These are phyloP conservation scores for Micromesistius poutassou DNA, from an alignment of 2,797 vertebrate genomes.

Conservation along the genomic window DNA sequence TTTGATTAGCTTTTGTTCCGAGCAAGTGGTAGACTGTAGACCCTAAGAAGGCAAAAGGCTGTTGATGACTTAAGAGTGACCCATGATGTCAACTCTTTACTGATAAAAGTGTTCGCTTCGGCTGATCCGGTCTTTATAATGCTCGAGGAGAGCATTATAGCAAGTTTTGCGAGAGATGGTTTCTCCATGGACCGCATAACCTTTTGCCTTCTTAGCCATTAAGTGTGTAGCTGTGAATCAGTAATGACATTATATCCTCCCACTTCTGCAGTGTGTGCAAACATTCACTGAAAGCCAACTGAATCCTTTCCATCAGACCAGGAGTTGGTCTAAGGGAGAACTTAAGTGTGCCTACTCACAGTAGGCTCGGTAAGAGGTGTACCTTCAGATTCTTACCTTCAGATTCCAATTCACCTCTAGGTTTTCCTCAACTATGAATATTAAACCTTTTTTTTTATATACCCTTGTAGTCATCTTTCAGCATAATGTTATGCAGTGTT, in stretches of 20 bases:
- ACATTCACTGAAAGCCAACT: constrained; percentile 58
- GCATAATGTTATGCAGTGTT: neutral
- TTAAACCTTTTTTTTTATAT: neutral
- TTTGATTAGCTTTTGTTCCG: constrained; percentile 63
- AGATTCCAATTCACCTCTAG: neutral
- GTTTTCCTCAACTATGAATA: neutral
- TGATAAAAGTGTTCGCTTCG: constrained; percentile 49
- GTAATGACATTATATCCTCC: constrained; percentile 77
- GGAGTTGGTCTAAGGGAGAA: neutral
- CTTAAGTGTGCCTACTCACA: neutral
- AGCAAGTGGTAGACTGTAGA: constrained; percentile 55
- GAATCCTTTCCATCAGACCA: constrained; percentile 41
- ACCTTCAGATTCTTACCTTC: neutral
- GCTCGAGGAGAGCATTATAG: constrained; percentile 28
- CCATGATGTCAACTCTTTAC: constrained; percentile 44
- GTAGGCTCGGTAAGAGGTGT: neutral
- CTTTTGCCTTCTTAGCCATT: constrained; percentile 76
- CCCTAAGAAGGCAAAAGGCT: constrained; percentile 72
- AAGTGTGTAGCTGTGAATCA: constrained; percentile 69
- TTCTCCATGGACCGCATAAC: constrained; percentile 52
- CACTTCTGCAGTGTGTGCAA: constrained; percentile 49
- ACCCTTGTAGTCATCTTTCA: neutral
- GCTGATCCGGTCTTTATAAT: constrained; percentile 52
- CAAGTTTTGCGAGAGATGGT: constrained; percentile 33
- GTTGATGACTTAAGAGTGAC: constrained; percentile 46